These are phyloP conservation scores for Sciurus vulgaris DNA, from an alignment of 2,797 vertebrate genomes.

Conservation along the genomic window DNA sequence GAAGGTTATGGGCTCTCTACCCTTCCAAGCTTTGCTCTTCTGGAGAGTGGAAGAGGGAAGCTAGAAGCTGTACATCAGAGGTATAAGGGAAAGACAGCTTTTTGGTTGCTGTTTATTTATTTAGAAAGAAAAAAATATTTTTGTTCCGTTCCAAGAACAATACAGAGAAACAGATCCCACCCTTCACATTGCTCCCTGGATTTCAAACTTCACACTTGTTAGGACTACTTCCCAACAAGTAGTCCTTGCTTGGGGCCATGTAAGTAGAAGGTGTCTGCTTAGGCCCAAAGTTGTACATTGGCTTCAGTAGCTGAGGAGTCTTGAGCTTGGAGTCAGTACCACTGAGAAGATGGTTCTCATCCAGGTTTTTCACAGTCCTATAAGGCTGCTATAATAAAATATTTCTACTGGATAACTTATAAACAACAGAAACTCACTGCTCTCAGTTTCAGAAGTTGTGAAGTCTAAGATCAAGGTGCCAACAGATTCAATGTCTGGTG, in stretches of 20 bases:
- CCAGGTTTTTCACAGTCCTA: neutral
- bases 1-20: constrained; percentile 31
- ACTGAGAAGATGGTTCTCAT: constrained; percentile 45
- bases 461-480: neutral
- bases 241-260: neutral
- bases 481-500: neutral
- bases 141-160: constrained; percentile 23
- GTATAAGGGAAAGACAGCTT: neutral
- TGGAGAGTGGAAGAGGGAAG: neutral
- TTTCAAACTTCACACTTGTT: neutral
- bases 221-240: neutral
- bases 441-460: neutral
- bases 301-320: constrained; percentile 1
- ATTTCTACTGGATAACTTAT: neutral
- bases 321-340: neutral
- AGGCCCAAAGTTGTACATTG: neutral
- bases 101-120: constrained; percentile 18
- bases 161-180: neutral
- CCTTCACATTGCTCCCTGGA: neutral
- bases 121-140: constrained; percentile 51
- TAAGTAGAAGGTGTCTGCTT: neutral
- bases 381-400: neutral
- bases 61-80: constrained; percentile 35
- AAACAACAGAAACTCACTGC: neutral
- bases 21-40: neutral